A percentile compares a stretch with the other conserved stretches of the same genome.
These are phyloP conservation scores for Petaurus breviceps DNA, from an alignment of 2,113 vertebrate genomes.

Conservation along the genomic window DNA sequence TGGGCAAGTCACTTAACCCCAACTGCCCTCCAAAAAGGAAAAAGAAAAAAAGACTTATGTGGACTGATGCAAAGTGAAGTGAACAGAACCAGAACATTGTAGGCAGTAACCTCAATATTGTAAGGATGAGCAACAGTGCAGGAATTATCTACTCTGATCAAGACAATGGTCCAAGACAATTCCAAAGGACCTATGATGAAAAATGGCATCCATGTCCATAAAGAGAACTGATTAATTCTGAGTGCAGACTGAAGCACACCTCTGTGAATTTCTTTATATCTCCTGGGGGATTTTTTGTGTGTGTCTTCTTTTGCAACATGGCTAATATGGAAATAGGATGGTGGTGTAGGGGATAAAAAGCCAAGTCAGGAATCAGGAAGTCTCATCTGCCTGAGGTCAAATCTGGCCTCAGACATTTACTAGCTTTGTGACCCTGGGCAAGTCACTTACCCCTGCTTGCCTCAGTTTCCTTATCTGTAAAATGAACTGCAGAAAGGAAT, in stretches of 20 bases:
- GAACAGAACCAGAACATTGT: background rate
- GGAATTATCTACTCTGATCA: background rate
- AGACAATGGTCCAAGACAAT: background rate
- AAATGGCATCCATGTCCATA: background rate
- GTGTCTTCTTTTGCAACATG: background rate
- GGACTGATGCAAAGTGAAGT: background rate
- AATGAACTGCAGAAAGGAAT: background rate
- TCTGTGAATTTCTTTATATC: background rate
- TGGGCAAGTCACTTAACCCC: too few relatives aligned
- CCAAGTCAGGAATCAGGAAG: background rate
- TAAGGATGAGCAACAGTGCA: background rate
- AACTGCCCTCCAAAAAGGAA: too few relatives aligned
- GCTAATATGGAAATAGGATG: background rate
- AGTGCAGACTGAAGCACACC: background rate
- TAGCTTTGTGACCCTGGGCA: background rate
- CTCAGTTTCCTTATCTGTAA: background rate
- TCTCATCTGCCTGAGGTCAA: background rate
- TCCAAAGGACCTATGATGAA: background rate
- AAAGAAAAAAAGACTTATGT: background rate
- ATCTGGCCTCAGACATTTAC: background rate
- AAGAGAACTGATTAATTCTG: background rate
- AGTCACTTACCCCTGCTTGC: background rate
- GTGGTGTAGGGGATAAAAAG: background rate
- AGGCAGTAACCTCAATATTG: background rate
- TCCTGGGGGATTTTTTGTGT: background rate